Conservation (phyloP, 2,797 vertebrate genomes). For the Enteromius viviparus region DNA sequence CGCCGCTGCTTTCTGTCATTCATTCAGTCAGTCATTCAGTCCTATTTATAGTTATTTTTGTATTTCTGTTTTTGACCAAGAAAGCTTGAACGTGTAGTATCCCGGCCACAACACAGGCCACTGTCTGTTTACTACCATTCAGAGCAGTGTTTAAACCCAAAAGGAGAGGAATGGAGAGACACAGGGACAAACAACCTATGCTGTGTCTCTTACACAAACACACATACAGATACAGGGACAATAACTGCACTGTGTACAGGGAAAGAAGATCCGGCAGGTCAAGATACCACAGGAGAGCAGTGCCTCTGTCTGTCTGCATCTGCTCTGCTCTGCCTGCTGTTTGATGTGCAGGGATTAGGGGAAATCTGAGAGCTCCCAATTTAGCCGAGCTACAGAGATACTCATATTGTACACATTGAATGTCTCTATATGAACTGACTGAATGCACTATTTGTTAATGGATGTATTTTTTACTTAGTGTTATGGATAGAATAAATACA, state of each 20-base stretch:
- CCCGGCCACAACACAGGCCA: too few relatives aligned
- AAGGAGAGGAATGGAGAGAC: slow-evolving; percentile 13
- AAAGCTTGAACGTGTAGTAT: background rate
- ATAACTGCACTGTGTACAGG: slow-evolving; percentile 26
- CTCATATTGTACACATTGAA: background rate
- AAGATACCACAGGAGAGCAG: slow-evolving; percentile 40
- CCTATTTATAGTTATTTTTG: background rate
- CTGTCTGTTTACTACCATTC: background rate
- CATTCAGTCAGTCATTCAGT: slow-evolving; percentile 16
- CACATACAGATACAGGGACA: slow-evolving; percentile 39
- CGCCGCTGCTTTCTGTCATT: slow-evolving; percentile 12
- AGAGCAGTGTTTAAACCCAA: background rate
- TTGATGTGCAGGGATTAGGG: slow-evolving; percentile 60
- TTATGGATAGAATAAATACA: slow-evolving; percentile 1
- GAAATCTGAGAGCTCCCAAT: slow-evolving; percentile 61
- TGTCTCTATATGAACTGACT: background rate
- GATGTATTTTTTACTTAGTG: background rate
- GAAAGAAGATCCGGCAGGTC: slow-evolving; percentile 46
- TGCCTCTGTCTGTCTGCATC: slow-evolving; percentile 44
- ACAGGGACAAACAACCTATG: slow-evolving; percentile 25
- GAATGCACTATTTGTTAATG: background rate
- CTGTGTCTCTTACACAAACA: slow-evolving; percentile 28
- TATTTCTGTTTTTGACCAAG: background rate
- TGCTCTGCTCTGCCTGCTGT: slow-evolving; percentile 47
- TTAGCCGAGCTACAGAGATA: slow-evolving; percentile 48